Evolutionary conservation across 37 sponge, comb jelly and placozoan species (phyloP).

Genomic region (Haliclona indistincta): DNA sequence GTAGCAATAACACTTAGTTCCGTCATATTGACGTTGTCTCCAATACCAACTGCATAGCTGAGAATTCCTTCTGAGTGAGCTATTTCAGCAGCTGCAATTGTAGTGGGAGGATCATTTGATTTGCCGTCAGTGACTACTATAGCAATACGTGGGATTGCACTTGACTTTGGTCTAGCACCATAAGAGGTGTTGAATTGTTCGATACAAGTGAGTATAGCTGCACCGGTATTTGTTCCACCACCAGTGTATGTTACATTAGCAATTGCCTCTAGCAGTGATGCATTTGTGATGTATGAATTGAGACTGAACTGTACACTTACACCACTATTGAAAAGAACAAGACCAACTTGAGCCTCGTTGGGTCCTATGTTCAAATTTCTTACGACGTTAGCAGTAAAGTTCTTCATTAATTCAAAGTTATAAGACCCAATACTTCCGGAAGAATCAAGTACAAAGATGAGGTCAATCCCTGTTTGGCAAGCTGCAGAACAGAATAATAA

Average conservation of each 20-base stretch:
- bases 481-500: no score
- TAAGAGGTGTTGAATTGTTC: constrained; percentile 1
- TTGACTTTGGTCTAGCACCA: neutral
- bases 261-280: neutral
- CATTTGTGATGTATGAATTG: neutral
- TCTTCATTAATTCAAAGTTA: neutral
- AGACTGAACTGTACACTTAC: neutral
- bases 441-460: constrained; percentile 27
- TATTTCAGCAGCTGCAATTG: neutral
- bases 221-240: constrained; percentile 21
- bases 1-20: constrained; percentile 7
- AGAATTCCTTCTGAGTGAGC: constrained; percentile 3
- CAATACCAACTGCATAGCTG: constrained; percentile 19
- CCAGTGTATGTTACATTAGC: neutral
- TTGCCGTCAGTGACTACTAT: constrained; percentile 31
- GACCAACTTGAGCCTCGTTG: neutral
- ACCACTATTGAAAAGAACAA: neutral
- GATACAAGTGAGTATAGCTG: constrained; percentile 4
- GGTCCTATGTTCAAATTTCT: neutral
- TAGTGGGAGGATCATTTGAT: constrained; percentile 6
- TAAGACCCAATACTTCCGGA: constrained; percentile 19
- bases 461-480: no score
- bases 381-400: constrained; percentile 8
- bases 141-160: neutral
- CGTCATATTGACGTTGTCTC: neutral